Base-by-base conservation (phyloP, 2,888 invertebrate genomes). In the Lasioglossum morio region DNA sequence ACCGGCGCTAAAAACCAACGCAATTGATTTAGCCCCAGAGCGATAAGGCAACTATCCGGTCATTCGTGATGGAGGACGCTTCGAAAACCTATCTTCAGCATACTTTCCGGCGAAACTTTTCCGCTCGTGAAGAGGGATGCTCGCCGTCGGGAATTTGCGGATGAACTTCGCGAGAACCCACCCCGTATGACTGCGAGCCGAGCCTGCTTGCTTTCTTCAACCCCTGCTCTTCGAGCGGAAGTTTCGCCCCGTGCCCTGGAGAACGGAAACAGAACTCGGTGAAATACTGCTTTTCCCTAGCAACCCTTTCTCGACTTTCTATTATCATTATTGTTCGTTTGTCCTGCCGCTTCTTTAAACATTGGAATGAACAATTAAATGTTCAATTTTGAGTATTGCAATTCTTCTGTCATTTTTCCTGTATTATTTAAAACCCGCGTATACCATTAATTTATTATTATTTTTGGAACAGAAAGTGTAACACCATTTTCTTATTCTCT, bases 111-210 rank as follows among this genome's bases (percentile, higher is more conserved):
- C 43, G 66, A 16, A 79, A 81, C 43, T 81, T 86, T 70, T n/a
- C 78, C 46, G 53, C 46, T 34, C 72, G 57, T 12, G 40, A 23
- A 23, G 30, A 46, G 57, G 48, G 46, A 66, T 34, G 37, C 66
- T 63, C 37, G 79, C 73, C 73, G 76, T 81, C 34, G 78, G 86
- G 85, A 73, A 81, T 81, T 77, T 63, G 48, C 40, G 60, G 78
- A 70, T 63, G 69, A 79, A 85, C 85, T 81, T 69, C 72, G 27
- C 76, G 19, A 34, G 66, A 48, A 60, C 37, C 46, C 60, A 76
- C 57, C 57, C 57, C 37, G 69, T 63, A 81, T 77, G 66, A 70
- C 77, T 72, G 78, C 72, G 73, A 53, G 23, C 23, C 23, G 85
- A 78, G 70, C 77, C 66, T 60, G 63, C 43, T 53, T 53, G 53